Conservation (phyloP, 2,888 invertebrate species). For the Pterobdella sp. region DNA sequence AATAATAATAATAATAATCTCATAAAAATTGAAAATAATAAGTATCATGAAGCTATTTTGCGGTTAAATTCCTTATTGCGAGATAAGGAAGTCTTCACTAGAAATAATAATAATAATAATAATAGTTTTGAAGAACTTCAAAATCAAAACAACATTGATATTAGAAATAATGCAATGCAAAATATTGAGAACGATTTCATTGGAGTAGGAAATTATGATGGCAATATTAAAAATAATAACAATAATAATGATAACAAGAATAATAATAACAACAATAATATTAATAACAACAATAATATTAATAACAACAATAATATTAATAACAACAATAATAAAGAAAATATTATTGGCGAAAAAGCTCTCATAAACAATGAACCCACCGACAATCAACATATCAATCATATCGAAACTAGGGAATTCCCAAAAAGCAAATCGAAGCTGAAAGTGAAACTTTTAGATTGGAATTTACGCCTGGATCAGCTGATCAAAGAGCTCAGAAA, state of each 20-base stretch:
- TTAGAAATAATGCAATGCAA: neutral
- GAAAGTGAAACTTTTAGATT: neutral
- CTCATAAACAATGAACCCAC: neutral
- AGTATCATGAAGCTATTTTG: neutral
- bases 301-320: neutral
- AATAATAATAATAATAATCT: slow-evolving; percentile 4
- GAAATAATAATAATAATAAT: slow-evolving; percentile 1
- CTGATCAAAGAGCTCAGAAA: neutral
- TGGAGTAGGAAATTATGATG: neutral
- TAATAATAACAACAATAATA: neutral
- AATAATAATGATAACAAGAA: neutral
- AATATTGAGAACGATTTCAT: neutral
- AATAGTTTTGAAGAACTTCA: slow-evolving; percentile 4
- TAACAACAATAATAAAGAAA: neutral
- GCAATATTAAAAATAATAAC: neutral
- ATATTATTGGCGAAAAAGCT: no score
- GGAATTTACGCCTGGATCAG: neutral
- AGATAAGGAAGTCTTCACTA: neutral
- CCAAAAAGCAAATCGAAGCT: neutral
- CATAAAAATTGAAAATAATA: neutral
- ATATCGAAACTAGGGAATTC: neutral
- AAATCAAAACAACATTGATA: neutral
- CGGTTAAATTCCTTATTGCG: neutral
- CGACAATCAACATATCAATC: neutral
- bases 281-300: neutral